phyloP scores from a whole-genome alignment of 2,113 vertebrate species.

The Neofelis nebulosa region DNA sequence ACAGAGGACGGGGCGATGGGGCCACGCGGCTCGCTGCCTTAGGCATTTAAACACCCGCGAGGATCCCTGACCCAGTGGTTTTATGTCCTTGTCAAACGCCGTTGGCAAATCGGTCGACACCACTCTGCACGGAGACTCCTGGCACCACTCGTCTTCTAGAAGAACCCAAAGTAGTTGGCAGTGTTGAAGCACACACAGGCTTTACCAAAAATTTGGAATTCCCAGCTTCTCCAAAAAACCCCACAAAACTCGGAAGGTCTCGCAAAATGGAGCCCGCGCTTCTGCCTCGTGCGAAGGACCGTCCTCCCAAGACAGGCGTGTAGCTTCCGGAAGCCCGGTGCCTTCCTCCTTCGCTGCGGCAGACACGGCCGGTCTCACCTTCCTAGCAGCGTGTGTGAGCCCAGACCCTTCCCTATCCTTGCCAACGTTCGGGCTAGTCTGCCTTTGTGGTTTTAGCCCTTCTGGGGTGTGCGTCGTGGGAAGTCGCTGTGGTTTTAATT shows the following conservation, averaged over 20 bases:
- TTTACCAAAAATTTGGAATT: background rate
- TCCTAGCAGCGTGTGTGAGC: fast-evolving
- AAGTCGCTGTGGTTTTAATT: fast-evolving
- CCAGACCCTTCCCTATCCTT: fast-evolving
- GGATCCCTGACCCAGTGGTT: background rate
- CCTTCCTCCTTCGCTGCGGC: fast-evolving
- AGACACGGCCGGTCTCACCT: fast-evolving
- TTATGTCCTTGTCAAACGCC: too few relatives aligned
- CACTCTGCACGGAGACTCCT: background rate
- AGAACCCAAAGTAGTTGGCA: background rate
- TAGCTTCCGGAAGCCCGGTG: fast-evolving
- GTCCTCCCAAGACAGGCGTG: fast-evolving
- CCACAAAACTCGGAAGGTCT: background rate
- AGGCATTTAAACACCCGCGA: fast-evolving
- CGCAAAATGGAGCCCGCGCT: background rate
- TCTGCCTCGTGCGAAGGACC: background rate
- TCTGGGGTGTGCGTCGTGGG: fast-evolving
- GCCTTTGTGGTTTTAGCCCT: fast-evolving
- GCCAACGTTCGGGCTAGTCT: fast-evolving
- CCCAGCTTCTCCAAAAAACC: background rate
- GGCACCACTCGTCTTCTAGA: background rate
- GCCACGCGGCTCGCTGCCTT: background rate
- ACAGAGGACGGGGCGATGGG: fast-evolving
- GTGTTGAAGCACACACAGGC: background rate
- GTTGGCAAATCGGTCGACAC: background rate